Conservation (phyloP, 2,888 invertebrate genomes). For the Lomographa bimaculata region DNA sequence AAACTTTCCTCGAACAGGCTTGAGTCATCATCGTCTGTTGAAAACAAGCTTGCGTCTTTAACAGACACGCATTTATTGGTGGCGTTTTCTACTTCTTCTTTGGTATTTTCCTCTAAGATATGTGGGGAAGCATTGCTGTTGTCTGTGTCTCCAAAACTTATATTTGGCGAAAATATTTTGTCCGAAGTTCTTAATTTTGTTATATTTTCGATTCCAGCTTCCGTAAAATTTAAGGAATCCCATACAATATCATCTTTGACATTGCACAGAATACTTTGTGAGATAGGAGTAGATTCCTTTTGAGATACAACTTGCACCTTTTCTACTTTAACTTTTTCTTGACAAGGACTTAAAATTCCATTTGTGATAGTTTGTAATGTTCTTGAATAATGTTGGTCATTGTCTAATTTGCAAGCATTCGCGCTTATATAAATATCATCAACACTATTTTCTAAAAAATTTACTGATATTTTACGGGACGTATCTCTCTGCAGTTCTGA, state of each 20-base stretch:
- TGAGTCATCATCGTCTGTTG: constrained; percentile 75
- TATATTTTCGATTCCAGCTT: constrained; percentile 54
- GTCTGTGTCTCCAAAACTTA: constrained; percentile 59
- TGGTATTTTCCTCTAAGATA: constrained; percentile 20
- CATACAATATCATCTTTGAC: constrained; percentile 58
- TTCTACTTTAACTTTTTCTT: constrained; percentile 1
- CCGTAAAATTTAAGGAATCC: constrained; percentile 68
- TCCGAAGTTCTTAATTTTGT: constrained; percentile 50
- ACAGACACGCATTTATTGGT: constrained; percentile 39
- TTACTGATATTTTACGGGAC: constrained; percentile 4
- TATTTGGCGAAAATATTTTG: constrained; percentile 61
- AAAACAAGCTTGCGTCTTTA: constrained; percentile 71
- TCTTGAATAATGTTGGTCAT: too few relatives aligned
- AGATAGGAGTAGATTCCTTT: constrained; percentile 20
- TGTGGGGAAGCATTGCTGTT: constrained; percentile 29
- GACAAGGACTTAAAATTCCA: not conserved
- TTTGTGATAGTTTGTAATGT: too few relatives aligned
- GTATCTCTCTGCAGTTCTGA: constrained; percentile 3
- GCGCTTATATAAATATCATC: constrained; percentile 23
- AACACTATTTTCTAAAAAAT: constrained; percentile 21
- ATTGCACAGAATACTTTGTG: constrained; percentile 7
- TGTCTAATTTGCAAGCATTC: constrained; percentile 5
- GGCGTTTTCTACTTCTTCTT: too few relatives aligned
- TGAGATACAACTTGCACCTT: constrained; percentile 1
- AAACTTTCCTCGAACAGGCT: constrained; percentile 85